Evolutionary conservation across 2,113 vertebrate genomes (phyloP), one percentile per base, ranked within the genome.

Genomic region (Dicerorhinus sumatrensis): DNA sequence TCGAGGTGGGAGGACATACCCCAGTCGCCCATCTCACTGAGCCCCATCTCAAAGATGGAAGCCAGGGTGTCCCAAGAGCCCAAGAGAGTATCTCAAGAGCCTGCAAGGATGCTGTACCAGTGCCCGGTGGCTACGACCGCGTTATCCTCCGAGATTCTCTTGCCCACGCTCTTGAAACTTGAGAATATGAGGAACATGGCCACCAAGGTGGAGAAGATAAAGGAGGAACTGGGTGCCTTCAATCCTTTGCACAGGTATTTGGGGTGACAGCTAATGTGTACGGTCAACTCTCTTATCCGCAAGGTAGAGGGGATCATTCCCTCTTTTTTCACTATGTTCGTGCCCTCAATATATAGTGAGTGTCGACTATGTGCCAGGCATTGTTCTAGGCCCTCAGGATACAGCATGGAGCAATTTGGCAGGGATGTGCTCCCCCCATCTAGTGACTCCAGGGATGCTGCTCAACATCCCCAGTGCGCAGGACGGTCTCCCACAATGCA

Each of bases 1-100:
- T 33, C 20, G 0, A 8, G 2, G 60, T 96, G 90, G 94, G 92
- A 97, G 39, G 80, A 93, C 1, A 0, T 72, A 18, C 1, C 33
- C 0, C 14, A 25, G 6, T 18, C 18, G 0, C 33, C 51, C 4
- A 0, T 2, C 17, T 33, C 2, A 0, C n/a, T 4, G 11, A 33
- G 11, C 18, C 42, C 95, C 17, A 12, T 29, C 48, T 21, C 62
- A 7, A 18, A 51, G n/a, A n/a, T 8, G 20, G 56, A 85, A 42
- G 27, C n/a, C 51, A 72, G 36, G 31, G 17, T 0, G 4, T 42
- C 80, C 70, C 93, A 33, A 7, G 39, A 33, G 9, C 42, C 65
- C 39, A 0, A 2, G 33, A 60, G 39, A 4, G 29, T 2, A 23
- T 11, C n/a, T 39, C 76, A 60, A n/a, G 81, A 56, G 39, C 16